phyloP scores from a whole-genome alignment of 2,888 invertebrate species.

The Cantharis flavilabris region DNA sequence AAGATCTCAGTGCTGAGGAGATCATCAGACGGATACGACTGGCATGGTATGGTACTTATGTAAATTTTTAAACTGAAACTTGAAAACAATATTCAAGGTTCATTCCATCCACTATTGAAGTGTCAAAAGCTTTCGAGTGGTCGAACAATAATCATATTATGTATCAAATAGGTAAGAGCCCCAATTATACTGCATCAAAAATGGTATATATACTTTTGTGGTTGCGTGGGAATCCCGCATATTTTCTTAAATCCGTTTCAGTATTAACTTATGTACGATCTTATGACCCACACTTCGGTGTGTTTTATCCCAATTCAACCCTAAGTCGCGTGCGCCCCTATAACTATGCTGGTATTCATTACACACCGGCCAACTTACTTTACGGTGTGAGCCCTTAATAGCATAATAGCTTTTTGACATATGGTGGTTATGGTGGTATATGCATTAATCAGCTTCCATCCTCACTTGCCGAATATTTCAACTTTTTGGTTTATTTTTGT shows the following conservation, averaged over 20 bases:
- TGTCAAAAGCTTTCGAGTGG: not conserved
- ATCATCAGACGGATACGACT: not conserved
- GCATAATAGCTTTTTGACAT: conserved; percentile 38
- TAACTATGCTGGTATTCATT: conserved; percentile 27
- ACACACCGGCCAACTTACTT: conserved; percentile 18
- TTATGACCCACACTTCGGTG: conserved; percentile 14
- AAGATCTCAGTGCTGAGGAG: not conserved
- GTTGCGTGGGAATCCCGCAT: conserved; percentile 37
- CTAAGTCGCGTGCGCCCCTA: conserved; percentile 47
- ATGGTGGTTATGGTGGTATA: conserved; percentile 46
- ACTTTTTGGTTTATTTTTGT: not conserved
- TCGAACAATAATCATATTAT: not conserved
- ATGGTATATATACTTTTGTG: not conserved
- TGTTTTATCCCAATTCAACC: conserved; percentile 27
- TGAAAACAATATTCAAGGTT: not conserved
- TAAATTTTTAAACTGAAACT: not conserved
- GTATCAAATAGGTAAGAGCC: not conserved
- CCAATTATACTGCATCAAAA: not conserved
- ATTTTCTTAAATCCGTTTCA: conserved; percentile 27
- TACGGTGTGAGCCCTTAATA: conserved; percentile 28
- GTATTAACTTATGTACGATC: conserved; percentile 22
- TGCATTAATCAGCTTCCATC: conserved; percentile 28
- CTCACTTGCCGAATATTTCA: not conserved
- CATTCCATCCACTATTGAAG: not conserved
- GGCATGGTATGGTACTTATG: too few relatives aligned